Evolutionary conservation across 2,888 invertebrate species (phyloP), one percentile per base, ranked within the genome.

Genomic region (Leptinotarsa haldemani): DNA sequence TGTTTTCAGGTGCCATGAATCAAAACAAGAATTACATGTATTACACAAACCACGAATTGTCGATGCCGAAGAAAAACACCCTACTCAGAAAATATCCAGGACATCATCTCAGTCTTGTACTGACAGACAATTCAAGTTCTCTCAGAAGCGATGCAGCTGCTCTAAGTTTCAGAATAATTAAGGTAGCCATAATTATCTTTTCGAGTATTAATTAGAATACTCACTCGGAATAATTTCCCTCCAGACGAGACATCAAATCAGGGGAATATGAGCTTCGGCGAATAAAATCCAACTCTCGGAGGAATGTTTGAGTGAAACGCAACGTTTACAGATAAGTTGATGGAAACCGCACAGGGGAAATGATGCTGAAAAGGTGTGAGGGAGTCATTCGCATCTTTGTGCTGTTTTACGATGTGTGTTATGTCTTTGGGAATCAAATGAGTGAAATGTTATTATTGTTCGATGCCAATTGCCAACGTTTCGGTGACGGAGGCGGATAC

Each of bases 151-250:
- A 4, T 61, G 61, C 61, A 61, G 40, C 61, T 61, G 61, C 56
- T 46, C 47, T 20, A n/a, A 56, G 68, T 46, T 68, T 68, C 68
- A 30, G 56, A 56, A 68, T 58, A 68, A 68, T 68, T 47, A 68
- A 68, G 68, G 58, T 68, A 56, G 56, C 25, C 30, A 68, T 56
- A 68, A 68, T 68, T 56, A 68, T 58, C 68, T 64, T 64, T 68
- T 68, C 58, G 72, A 71, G 30, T 67, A 72, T 64, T 53, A 72
- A 72, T 72, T 72, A 66, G 65, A 25, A 50, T 40, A 48, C 22
- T 25, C 48, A 71, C 65, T 66, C 61, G 47, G 56, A 48, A 72
- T 72, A 68, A 72, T 64, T 68, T 67, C 67, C 68, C 72, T 53
- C 68, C 40, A 72, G 72, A 72, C 72, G 72, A 72, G 66, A 63